phyloP scores from a whole-genome alignment of 2,797 vertebrate genomes.

The Scolopax rusticola region DNA sequence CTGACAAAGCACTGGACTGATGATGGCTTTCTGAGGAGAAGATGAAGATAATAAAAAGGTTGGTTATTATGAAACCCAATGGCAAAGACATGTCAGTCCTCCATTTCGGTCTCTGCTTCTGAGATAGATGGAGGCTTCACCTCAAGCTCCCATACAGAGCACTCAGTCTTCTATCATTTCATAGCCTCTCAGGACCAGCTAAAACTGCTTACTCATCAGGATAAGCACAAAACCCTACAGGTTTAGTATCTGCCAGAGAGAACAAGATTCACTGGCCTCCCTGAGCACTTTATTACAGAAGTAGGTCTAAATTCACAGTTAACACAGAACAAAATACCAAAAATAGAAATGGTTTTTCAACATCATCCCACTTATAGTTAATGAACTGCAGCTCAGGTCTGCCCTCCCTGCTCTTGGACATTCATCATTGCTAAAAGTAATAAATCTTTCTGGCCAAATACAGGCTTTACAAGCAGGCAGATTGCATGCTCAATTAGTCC shows the following conservation, averaged over 20 bases:
- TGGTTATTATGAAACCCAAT: not conserved
- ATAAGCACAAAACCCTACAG: constrained; percentile 31
- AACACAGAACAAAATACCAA: constrained; percentile 58
- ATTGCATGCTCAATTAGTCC: constrained; percentile 74
- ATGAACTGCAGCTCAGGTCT: constrained; percentile 65
- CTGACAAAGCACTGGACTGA: not conserved
- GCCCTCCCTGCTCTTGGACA: constrained; percentile 48
- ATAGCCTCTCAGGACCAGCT: not conserved
- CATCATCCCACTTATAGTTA: constrained; percentile 61
- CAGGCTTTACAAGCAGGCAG: constrained; percentile 66
- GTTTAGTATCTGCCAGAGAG: constrained; percentile 46
- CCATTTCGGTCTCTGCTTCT: not conserved
- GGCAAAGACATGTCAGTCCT: not conserved
- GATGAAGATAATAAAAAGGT: not conserved
- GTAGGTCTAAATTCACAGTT: constrained; percentile 58
- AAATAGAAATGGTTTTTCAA: constrained; percentile 67
- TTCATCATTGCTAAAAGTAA: constrained; percentile 62
- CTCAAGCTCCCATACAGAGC: not conserved
- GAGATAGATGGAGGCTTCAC: constrained; percentile 10
- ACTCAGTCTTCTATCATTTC: constrained; percentile 17
- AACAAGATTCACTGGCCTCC: constrained; percentile 59
- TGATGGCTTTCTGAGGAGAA: not conserved
- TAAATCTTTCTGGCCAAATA: constrained; percentile 72
- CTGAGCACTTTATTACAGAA: constrained; percentile 60
- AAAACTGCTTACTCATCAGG: constrained; percentile 54